Evolutionary conservation across 1,140 invertebrate genomes (phyloP).

Genomic region (Apocrypta bakeri): DNA sequence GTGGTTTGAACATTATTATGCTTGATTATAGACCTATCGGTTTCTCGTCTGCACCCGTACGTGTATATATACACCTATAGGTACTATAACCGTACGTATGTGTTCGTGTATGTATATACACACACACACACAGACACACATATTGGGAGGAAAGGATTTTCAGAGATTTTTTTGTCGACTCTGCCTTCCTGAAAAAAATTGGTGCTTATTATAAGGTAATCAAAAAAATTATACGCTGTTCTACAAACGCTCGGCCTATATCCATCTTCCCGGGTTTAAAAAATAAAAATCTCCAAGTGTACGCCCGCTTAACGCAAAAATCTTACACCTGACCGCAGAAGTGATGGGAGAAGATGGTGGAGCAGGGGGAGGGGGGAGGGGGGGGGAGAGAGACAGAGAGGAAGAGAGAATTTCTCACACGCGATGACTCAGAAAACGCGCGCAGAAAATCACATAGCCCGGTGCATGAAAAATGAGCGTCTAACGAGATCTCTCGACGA

Average conservation of each 20-base stretch:
- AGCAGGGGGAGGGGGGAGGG: too few species aligned
- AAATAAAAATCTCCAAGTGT: background rate
- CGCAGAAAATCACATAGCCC: conserved; percentile 5
- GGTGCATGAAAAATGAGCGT: conserved; percentile 41
- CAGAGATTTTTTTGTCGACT: too few species aligned
- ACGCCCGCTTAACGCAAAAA: background rate
- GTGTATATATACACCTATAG: too few species aligned
- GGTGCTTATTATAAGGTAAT: background rate
- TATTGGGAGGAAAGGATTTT: background rate
- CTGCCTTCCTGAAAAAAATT: background rate
- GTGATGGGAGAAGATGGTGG: too few species aligned
- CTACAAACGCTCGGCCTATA: background rate
- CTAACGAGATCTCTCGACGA: conserved; percentile 25
- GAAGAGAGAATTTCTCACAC: background rate
- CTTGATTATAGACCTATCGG: background rate
- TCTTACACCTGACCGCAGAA: conserved; percentile 12
- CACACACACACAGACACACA: too few species aligned
- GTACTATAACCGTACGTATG: too few species aligned
- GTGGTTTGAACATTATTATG: too few species aligned
- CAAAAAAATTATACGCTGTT: background rate
- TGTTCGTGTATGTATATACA: too few species aligned
- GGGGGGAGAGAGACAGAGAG: too few species aligned
- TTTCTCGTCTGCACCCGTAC: too few species aligned
- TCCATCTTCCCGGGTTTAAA: background rate
- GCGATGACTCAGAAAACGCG: conserved; percentile 16